Base-by-base conservation (phyloP, 2,888 invertebrate genomes). In the Pyralis farinalis region DNA sequence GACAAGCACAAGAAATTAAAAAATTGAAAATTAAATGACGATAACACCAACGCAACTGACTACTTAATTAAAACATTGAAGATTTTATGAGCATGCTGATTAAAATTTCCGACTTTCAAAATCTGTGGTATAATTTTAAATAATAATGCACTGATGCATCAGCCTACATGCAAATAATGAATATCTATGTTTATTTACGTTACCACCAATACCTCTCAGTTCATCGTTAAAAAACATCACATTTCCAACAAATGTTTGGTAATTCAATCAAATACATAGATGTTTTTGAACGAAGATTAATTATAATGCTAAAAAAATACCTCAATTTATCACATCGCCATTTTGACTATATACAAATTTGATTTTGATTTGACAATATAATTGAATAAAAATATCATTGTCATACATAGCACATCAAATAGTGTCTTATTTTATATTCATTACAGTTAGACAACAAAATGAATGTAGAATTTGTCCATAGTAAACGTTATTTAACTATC, bases 151-250 rank as follows among this genome's bases (percentile, higher is more conserved):
- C 52, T 66, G 65, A 73, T 73, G 71, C 62, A 56, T 63, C 74
- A 74, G 63, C 74, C 83, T 85, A 82, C 85, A 87, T 86, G 86
- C 87, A 85, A 63, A 73, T 60, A 67, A 71, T 63, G 56, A 63
- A 78, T 71, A 78, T 63, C 65, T 59, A 74, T 51, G 55, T 60
- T 45, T 42, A 46, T 58, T 50, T 58, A 56, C 51, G 57, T 53
- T 47, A 49, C 12, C 22, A 59, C 57, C 51, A 58, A 63, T 63
- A 63, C 64, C 66, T 63, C 55, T 62, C 55, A 66, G 12, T 3
- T 55, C 41, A 50, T 56, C 56, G 58, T 71, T 60, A 69, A 75
- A 75, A 75, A 75, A 77, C 69, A 80, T 71, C 67, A 65, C n/a
- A 5, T 25, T 3, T 25, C 25, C 7, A 25, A 25, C 25, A n/a